Conservation (phyloP, 2,888 invertebrate genomes). For the Aleiodes leptofemur region DNA sequence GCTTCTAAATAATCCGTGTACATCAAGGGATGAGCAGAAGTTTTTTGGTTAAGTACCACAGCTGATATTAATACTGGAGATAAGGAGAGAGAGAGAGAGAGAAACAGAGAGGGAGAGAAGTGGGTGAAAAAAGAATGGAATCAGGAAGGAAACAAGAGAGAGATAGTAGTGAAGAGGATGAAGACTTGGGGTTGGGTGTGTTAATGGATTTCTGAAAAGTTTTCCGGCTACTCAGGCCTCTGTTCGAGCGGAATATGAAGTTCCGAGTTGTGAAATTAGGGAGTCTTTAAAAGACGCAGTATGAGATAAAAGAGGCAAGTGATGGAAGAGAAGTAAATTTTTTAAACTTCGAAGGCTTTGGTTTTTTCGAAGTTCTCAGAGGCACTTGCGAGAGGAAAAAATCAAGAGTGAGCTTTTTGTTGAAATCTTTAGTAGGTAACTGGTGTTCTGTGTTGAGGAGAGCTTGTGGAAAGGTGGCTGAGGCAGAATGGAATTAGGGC, state of each 20-base stretch:
- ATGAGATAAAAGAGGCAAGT: slow-evolving; percentile 39
- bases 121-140: slow-evolving; percentile 20
- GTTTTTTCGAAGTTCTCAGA: not conserved
- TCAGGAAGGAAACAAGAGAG: slow-evolving; percentile 29
- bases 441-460: not conserved
- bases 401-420: slow-evolving; percentile 41
- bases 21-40: no score
- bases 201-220: slow-evolving; percentile 69
- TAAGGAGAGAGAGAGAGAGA: slow-evolving; percentile 1
- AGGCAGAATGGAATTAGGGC: not conserved
- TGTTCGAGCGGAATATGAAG: slow-evolving; percentile 64
- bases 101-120: not conserved
- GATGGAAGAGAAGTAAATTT: slow-evolving; percentile 17
- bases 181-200: slow-evolving; percentile 48
- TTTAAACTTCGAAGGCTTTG: not conserved
- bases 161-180: slow-evolving; percentile 31
- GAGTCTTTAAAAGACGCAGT: slow-evolving; percentile 61
- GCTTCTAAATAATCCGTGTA: no score
- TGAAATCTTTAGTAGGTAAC: slow-evolving; percentile 6
- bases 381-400: not conserved
- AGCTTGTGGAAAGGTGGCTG: not conserved
- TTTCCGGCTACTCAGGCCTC: slow-evolving; percentile 60
- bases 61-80: slow-evolving; percentile 16
- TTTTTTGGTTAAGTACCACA: slow-evolving; percentile 3
- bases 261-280: slow-evolving; percentile 67